Evolutionary conservation across 1,140 invertebrate species (phyloP).

Genomic region (Conus ventricosus): DNA sequence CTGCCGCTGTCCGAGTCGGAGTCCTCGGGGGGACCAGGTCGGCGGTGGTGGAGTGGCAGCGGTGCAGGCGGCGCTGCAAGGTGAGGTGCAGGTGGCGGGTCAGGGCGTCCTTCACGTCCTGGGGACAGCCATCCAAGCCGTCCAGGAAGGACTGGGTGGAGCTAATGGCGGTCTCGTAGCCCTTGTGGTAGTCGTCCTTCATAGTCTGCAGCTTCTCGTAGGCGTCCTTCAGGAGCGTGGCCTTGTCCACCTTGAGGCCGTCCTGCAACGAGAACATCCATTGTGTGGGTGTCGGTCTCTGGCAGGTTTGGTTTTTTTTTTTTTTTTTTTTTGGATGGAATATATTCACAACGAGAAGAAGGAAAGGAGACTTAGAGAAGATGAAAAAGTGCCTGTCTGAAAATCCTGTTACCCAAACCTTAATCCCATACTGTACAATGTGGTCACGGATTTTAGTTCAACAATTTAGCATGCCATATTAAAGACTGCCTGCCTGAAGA

Average conservation of each 20-base stretch:
- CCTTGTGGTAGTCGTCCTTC: slow-evolving; percentile 23
- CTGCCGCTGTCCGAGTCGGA: neutral
- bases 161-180: neutral
- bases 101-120: neutral
- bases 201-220: slow-evolving; percentile 15
- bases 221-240: slow-evolving; percentile 9
- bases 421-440: too few relatives aligned
- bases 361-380: too few relatives aligned
- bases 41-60: neutral
- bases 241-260: slow-evolving; percentile 16
- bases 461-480: too few relatives aligned
- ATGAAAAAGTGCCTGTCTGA: too few relatives aligned
- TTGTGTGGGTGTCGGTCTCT: too few relatives aligned
- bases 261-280: neutral
- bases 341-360: too few relatives aligned
- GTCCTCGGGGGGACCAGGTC: neutral
- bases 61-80: neutral
- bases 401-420: too few relatives aligned
- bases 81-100: neutral
- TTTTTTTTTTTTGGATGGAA: too few relatives aligned
- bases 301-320: too few relatives aligned
- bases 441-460: too few relatives aligned
- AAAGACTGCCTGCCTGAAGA: too few relatives aligned
- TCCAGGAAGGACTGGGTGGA: slow-evolving; percentile 3
- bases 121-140: neutral